These are phyloP conservation scores for Notolabrus celidotus DNA, from an alignment of 2,797 vertebrate species.

Conservation along the genomic window DNA sequence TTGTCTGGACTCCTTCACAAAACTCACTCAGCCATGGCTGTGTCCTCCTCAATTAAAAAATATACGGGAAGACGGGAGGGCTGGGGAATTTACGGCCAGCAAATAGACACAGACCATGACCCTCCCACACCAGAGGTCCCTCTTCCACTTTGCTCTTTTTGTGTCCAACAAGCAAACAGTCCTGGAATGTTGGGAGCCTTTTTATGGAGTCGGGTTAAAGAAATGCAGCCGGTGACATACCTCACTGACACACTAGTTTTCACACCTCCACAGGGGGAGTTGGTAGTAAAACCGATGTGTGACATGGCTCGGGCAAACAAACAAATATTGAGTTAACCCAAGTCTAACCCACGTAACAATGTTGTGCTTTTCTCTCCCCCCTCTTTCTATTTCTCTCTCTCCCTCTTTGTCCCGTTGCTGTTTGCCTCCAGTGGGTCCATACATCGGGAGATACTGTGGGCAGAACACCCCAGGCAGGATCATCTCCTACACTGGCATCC, in stretches of 20 bases:
- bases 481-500: slow-evolving; percentile 94
- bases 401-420: too few relatives aligned
- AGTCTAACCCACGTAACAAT: slow-evolving; percentile 22
- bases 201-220: slow-evolving; percentile 45
- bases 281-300: slow-evolving; percentile 50
- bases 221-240: slow-evolving; percentile 30
- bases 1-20: slow-evolving; percentile 37
- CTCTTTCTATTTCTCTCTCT: too few relatives aligned
- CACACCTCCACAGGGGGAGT: slow-evolving; percentile 46
- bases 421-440: slow-evolving; percentile 89
- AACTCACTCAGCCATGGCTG: slow-evolving; percentile 17
- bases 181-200: slow-evolving; percentile 51
- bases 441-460: slow-evolving; percentile 96
- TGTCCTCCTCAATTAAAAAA: slow-evolving; percentile 22
- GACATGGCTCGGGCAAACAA: slow-evolving; percentile 49
- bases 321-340: slow-evolving; percentile 61
- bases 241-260: slow-evolving; percentile 62
- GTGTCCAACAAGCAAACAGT: slow-evolving; percentile 43
- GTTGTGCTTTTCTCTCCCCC: slow-evolving; percentile 30
- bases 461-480: slow-evolving; percentile 95
- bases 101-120: slow-evolving; percentile 64
- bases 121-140: slow-evolving; percentile 34
- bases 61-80: slow-evolving; percentile 4
- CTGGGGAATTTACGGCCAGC: slow-evolving; percentile 68
- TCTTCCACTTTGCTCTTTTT: slow-evolving; percentile 47